Evolutionary conservation across 2,797 vertebrate genomes (phyloP).

Genomic region (Aplochiton taeniatus): DNA sequence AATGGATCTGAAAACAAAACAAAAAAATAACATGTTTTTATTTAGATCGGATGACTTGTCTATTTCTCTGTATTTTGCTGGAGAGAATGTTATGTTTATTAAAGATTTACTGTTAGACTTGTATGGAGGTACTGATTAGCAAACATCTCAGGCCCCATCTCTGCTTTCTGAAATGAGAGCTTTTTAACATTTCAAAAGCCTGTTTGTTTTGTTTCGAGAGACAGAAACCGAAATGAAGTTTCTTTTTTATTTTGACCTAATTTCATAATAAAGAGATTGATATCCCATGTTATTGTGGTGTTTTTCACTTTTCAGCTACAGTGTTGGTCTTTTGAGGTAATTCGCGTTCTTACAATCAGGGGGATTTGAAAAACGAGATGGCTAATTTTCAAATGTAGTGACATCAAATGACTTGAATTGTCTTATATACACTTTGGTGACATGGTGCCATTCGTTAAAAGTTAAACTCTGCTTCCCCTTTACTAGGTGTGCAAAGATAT

Average conservation of each 20-base stretch:
- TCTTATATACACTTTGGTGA: no score
- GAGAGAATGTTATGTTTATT: constrained; percentile 49
- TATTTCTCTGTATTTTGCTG: constrained; percentile 49
- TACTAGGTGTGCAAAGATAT: no score
- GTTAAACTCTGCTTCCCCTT: no score
- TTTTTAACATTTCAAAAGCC: constrained; percentile 65
- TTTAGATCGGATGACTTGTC: constrained; percentile 56
- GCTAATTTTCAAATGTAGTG: no score
- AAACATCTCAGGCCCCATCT: constrained; percentile 41
- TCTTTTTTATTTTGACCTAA: constrained; percentile 72
- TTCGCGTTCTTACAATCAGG: no score
- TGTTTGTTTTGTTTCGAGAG: constrained; percentile 53
- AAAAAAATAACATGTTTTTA: constrained; percentile 34
- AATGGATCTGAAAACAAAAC: constrained; percentile 31
- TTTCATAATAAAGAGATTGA: constrained; percentile 84
- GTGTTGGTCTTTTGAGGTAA: no score
- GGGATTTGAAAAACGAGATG: no score
- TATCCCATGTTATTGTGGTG: constrained; percentile 47
- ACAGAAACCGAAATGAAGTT: constrained; percentile 55
- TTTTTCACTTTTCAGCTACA: background rate
- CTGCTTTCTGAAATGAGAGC: constrained; percentile 49
- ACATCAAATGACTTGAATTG: no score
- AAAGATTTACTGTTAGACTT: constrained; percentile 40
- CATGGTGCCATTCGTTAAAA: no score
- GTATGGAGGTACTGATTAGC: constrained; percentile 45